phyloP scores from a whole-genome alignment of 2,888 invertebrate species.

The Himalopsyche japonica region DNA sequence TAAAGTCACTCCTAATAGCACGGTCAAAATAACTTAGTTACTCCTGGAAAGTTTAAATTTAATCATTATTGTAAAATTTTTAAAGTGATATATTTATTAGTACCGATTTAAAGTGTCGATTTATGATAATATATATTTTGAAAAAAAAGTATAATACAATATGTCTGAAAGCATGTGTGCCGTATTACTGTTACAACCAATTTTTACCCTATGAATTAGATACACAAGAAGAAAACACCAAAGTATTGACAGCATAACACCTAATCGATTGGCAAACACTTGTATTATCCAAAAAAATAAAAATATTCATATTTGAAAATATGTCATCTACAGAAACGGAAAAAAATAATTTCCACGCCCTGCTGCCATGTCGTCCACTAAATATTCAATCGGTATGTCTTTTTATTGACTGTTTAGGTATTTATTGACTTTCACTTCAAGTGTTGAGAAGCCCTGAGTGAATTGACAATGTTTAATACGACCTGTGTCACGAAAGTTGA shows the following conservation, averaged over 20 bases:
- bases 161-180: too few species aligned
- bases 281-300: not conserved
- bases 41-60: too few species aligned
- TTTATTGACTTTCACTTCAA: not conserved
- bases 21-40: too few species aligned
- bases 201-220: too few species aligned
- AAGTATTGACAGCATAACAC: not conserved
- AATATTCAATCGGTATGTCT: not conserved
- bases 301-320: not conserved
- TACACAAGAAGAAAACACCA: not conserved
- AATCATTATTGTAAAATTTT: too few species aligned
- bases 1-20: too few species aligned
- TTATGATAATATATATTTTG: too few species aligned
- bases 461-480: not conserved
- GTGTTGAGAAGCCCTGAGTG: not conserved
- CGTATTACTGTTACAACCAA: too few species aligned
- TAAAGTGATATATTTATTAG: too few species aligned
- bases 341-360: not conserved
- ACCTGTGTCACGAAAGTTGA: too few species aligned
- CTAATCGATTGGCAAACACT: not conserved
- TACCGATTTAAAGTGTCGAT: too few species aligned
- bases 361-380: not conserved
- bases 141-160: too few species aligned
- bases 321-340: not conserved
- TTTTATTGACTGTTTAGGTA: not conserved